Evolutionary conservation across 1,140 invertebrate genomes (phyloP), one percentile per base, ranked within the genome.

Genomic region (Agrypnia vestita): DNA sequence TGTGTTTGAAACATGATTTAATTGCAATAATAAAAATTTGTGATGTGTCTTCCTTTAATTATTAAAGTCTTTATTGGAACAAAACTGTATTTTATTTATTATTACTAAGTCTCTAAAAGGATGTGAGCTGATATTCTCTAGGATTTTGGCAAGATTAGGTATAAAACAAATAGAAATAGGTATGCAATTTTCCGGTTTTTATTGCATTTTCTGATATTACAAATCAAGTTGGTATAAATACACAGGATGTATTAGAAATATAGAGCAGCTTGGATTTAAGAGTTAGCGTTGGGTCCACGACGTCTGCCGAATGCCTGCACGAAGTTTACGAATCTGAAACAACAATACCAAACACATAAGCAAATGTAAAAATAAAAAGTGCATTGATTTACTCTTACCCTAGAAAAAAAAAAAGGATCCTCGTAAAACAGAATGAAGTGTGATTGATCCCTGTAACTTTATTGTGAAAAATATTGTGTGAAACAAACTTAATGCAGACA

Each of bases 221-320:
- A 82, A 82, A 81, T 61, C 19, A 19, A 72, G 69, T 53, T 53
- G 46, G 51, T 53, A 25, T 19, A 35, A 21, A 72, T 69, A 72
- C 25, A 72, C 49, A 47, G 12, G 35, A 64, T 44, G 53, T 78
- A 56, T 78, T 44, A 44, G 44, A 51, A 19, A 69, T 46, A 69
- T 67, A 69, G 25, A 55, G 17, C 76, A 49, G 56, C 25, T 51
- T 17, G 25, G 11, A 84, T 84, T 90, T 93, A 93, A 49, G 95
- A 94, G 89, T 99, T 98, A 84, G 97, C 96, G 90, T 99, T 99
- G 83, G 98, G 98, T 90, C 98, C 98, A 88, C 97, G 96, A 87
- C 96, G 94, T 85, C 97, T 95, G 84, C 98, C 97, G 86, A 97
- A 98, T 76, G 95, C 94, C 86, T 96, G 94, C 8, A 99, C 97